Evolutionary conservation across 2,797 vertebrate genomes (phyloP), one percentile per base, ranked within the genome.

Genomic region (Chanos chanos): DNA sequence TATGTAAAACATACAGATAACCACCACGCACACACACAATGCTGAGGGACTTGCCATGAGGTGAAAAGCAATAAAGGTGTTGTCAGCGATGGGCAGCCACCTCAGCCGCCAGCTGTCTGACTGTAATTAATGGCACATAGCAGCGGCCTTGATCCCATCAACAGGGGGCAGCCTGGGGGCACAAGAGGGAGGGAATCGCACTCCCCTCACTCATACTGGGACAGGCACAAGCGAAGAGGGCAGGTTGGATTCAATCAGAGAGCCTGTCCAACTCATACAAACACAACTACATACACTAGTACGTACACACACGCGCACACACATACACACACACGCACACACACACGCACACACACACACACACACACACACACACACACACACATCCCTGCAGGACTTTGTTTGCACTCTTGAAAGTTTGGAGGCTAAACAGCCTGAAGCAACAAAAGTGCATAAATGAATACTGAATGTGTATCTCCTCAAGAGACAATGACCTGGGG

Each of bases 141-240:
- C 80, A 75, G 52, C 68, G 72, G 76, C 80, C 74, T 69, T 87
- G 86, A 91, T 89, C 88, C 85, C 83, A 89, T 91, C 89, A 89
- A 81, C 71, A 80, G 66, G 72, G 69, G 80, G 79, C 57, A 49
- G 13, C 50, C 67, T 57, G 33, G 27, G 78, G 80, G 80, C 71
- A 80, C 56, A 62, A 65, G 56, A 8, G 33, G 61, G 52, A 78
- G 77, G 70, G 86, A 89, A 78, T 83, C 77, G 83, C 85, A 78
- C 34, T 59, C 76, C 79, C 80, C 76, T 74, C 60, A 75, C 64
- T 73, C 77, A 81, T 56, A 61, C 73, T 47, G 74, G 78, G 77
- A 65, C 77, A 62, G 69, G 4, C 25, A 59, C 40, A 75, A 73
- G 72, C 52, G 49, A 56, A 72, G 70, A 70, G 56, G 21, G 22